Conservation (phyloP, 2,113 vertebrate species). For the Odontophorus gujanensis region DNA sequence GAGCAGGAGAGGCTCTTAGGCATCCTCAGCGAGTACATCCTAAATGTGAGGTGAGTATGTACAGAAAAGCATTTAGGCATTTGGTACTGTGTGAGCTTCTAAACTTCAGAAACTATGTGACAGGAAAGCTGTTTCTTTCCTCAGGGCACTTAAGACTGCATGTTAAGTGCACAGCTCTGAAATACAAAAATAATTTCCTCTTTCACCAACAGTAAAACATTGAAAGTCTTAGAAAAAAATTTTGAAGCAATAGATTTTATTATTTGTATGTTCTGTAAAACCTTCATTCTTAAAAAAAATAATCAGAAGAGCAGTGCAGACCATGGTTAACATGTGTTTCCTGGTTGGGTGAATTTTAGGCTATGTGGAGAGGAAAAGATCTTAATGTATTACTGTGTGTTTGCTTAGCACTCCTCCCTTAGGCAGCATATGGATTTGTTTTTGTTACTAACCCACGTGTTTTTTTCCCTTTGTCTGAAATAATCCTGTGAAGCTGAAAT, state of each 20-base stretch:
- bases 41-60: background rate
- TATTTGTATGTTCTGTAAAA: background rate
- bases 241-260: background rate
- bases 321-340: background rate
- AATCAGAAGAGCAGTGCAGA: background rate
- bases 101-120: background rate
- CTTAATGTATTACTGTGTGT: background rate
- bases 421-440: slow-evolving; percentile 56
- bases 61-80: background rate
- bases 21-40: background rate
- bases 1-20: background rate
- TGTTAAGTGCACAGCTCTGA: background rate
- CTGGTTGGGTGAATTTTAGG: background rate
- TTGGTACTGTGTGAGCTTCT: too few species aligned
- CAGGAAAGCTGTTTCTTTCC: background rate
- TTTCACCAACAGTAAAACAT: background rate
- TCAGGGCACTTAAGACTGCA: accelerated
- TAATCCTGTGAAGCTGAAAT: background rate
- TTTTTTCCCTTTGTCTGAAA: background rate
- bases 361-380: background rate
- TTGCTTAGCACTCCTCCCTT: slow-evolving; percentile 53
- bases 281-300: background rate
- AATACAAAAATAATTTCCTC: background rate
- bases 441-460: background rate
- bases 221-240: background rate